These are phyloP conservation scores for Plestiodon gilberti DNA, from an alignment of 2,113 vertebrate genomes.

Conservation along the genomic window DNA sequence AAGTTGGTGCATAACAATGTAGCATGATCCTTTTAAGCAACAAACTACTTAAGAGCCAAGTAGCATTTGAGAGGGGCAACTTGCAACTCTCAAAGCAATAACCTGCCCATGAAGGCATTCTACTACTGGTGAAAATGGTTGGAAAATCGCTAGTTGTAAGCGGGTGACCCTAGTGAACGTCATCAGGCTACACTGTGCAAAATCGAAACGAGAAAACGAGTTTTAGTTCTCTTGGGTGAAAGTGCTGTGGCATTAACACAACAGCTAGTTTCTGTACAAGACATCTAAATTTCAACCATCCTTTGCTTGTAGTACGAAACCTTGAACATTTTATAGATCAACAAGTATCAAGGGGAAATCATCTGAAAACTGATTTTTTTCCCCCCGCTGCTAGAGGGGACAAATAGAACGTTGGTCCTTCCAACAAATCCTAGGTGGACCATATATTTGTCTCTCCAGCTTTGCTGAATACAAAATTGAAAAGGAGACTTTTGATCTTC, in stretches of 20 bases:
- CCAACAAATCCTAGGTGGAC: no score
- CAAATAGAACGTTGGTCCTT: not conserved
- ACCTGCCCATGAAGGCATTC: not conserved
- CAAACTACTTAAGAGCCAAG: not conserved
- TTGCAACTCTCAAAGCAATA: constrained; percentile 57
- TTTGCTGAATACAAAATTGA: not conserved
- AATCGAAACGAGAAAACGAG: not conserved
- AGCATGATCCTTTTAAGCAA: constrained; percentile 35
- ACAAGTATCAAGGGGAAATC: not conserved
- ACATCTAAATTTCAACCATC: no score
- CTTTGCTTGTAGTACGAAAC: not conserved
- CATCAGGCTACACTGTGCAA: not conserved
- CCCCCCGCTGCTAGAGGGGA: not conserved
- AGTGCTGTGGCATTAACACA: not conserved
- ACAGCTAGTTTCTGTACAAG: not conserved
- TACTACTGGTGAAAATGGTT: not conserved
- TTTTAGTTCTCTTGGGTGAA: not conserved
- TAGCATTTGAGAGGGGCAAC: not conserved
- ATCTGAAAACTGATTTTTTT: not conserved
- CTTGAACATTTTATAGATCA: not conserved
- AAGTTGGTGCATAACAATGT: constrained; percentile 42
- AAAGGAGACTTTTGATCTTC: not conserved
- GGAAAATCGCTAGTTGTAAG: not conserved
- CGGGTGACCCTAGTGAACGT: not conserved
- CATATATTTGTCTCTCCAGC: not conserved